Base-by-base conservation (phyloP, 2,113 vertebrate genomes). In the Oreocharis arfaki region DNA sequence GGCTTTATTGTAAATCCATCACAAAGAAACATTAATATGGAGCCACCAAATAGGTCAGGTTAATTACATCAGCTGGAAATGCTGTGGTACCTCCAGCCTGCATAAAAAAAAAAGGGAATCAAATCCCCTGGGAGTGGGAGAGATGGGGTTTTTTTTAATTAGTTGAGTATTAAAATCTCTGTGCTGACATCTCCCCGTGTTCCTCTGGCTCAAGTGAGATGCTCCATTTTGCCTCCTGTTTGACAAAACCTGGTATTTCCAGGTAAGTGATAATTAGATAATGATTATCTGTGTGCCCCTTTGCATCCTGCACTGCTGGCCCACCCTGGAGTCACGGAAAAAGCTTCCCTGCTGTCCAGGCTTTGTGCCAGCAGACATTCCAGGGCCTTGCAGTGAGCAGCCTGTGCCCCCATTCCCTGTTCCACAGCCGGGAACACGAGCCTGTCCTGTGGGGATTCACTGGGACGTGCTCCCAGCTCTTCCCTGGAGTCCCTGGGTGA, bases 11-110 rank as follows among this genome's bases (percentile, higher is more conserved):
- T 93, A 90, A 96, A 96, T 93, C 94, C 28, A 11, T 90, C 83
- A 81, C 47, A 67, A 90, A 81, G 71, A 39, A 93, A 67, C 73
- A 60, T 87, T 93, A 89, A 83, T 78, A 71, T 49, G 83, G 80
- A 96, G 56, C 13, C 76, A 87, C 71, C 91, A 92, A 95, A 93
- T 63, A 84, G 94, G 95, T 95, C 91, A 63, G 89, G 89, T 89
- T 89, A 95, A 95, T 95, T 92, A 92, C 95, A 95, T 95, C 95
- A 96, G 67, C 93, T 92, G 91, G 35, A 93, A 86, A 67, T 44
- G 73, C 46, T 86, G 88, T 68, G 89, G n/a, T 78, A 92, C 92
- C 94, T 95, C 60, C 73, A 96, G 95, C 59, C 59, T 70, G 64
- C 71, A 87, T 27, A 9, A 55, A 82, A 90, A 77, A 91, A 77